These are phyloP conservation scores for Nephrotoma flavescens DNA, from an alignment of 2,888 invertebrate genomes.

Conservation along the genomic window DNA sequence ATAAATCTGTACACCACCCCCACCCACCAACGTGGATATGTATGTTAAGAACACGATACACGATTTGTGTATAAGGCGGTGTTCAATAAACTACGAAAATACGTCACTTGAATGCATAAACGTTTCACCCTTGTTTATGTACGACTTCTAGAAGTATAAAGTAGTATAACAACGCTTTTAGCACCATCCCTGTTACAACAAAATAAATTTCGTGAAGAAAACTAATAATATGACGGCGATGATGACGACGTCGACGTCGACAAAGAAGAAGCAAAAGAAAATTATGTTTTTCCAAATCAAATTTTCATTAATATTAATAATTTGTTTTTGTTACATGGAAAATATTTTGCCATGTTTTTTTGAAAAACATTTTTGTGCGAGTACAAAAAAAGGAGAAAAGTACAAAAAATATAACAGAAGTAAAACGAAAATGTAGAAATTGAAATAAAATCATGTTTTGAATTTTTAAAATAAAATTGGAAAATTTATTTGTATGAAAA, in stretches of 20 bases:
- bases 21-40: not conserved
- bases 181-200: not conserved
- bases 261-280: not conserved
- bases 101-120: not conserved
- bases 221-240: not conserved
- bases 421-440: not conserved
- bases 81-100: not conserved
- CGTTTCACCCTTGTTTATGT: not conserved
- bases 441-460: not conserved
- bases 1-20: not conserved
- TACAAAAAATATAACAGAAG: not conserved
- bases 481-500: not conserved
- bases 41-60: not conserved
- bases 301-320: not conserved
- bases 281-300: not conserved
- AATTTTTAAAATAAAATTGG: not conserved
- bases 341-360: not conserved
- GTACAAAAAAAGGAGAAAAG: not conserved
- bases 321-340: not conserved
- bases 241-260: too few species aligned
- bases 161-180: not conserved
- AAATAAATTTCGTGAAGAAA: not conserved
- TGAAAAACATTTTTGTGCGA: not conserved
- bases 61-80: not conserved
- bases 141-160: not conserved